Conservation (phyloP, 23 tunicate genomes). For the Halocynthia roretzi region DNA sequence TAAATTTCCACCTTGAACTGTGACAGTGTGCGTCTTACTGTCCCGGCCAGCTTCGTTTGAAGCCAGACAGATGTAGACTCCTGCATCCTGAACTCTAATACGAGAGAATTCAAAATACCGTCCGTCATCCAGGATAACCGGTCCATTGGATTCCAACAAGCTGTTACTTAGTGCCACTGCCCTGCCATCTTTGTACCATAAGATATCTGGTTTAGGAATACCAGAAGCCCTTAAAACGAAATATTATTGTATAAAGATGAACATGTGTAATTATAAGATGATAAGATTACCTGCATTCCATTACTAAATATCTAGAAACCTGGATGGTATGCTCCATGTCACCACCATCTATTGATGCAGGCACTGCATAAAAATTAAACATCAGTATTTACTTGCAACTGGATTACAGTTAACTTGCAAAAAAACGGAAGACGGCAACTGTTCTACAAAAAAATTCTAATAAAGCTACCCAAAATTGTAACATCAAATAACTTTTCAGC, state of each 20-base stretch:
- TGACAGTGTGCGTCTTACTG: slow-evolving; percentile 36
- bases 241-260: not conserved
- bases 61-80: slow-evolving; percentile 60
- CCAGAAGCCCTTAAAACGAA: slow-evolving; percentile 51
- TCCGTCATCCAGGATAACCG: slow-evolving; percentile 35
- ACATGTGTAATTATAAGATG: not conserved
- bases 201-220: slow-evolving; percentile 65
- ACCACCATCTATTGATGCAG: slow-evolving; percentile 33
- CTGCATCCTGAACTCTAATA: slow-evolving; percentile 52
- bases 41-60: slow-evolving; percentile 77
- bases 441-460: not conserved
- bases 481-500: slow-evolving; percentile 51
- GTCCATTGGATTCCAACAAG: not conserved
- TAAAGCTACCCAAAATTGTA: slow-evolving; percentile 4
- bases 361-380: slow-evolving; percentile 16
- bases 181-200: slow-evolving; percentile 54
- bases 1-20: slow-evolving; percentile 44
- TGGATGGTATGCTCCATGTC: slow-evolving; percentile 14
- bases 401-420: not conserved
- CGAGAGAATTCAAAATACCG: slow-evolving; percentile 47
- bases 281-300: slow-evolving; percentile 21
- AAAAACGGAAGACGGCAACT: not conserved
- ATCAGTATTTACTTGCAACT: not conserved
- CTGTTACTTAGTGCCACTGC: not conserved
- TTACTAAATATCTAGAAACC: slow-evolving; percentile 12